phyloP scores from a whole-genome alignment of 2,797 vertebrate species.

The Silurus lanzhouensis region DNA sequence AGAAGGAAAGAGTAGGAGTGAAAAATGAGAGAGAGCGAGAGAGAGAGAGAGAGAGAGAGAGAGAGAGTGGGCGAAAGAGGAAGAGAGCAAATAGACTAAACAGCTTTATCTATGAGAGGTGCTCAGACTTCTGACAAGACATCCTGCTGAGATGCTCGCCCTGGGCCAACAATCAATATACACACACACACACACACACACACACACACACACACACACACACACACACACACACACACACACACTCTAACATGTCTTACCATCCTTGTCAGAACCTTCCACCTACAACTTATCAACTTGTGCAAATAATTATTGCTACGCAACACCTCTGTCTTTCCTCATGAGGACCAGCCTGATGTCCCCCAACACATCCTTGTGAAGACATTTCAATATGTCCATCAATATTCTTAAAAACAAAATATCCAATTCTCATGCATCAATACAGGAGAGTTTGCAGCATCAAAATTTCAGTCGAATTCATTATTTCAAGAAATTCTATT shows the following conservation, averaged over 20 bases:
- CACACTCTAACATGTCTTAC: background rate
- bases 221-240: slow-evolving; percentile 53
- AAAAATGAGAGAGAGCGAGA: background rate
- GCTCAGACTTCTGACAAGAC: slow-evolving; percentile 55
- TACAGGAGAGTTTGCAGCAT: background rate
- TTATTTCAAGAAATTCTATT: background rate
- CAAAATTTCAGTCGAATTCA: background rate
- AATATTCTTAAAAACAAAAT: too few relatives aligned
- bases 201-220: slow-evolving; percentile 53
- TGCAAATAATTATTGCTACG: too few relatives aligned
- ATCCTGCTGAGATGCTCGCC: slow-evolving; percentile 33
- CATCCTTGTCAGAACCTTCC: background rate
- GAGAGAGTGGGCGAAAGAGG: slow-evolving; percentile 40
- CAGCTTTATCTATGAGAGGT: slow-evolving; percentile 61
- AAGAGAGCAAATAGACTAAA: slow-evolving; percentile 14
- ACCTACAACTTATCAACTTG: too few relatives aligned
- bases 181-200: slow-evolving; percentile 34
- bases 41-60: background rate
- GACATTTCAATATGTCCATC: too few relatives aligned
- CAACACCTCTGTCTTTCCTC: too few relatives aligned
- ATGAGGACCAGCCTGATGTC: background rate
- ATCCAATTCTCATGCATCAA: background rate
- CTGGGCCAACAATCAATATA: slow-evolving; percentile 66
- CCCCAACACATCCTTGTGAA: background rate
- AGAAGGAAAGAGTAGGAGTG: background rate